Base-by-base conservation (phyloP, 2,888 invertebrate species). In the Philhelius pedissequus region DNA sequence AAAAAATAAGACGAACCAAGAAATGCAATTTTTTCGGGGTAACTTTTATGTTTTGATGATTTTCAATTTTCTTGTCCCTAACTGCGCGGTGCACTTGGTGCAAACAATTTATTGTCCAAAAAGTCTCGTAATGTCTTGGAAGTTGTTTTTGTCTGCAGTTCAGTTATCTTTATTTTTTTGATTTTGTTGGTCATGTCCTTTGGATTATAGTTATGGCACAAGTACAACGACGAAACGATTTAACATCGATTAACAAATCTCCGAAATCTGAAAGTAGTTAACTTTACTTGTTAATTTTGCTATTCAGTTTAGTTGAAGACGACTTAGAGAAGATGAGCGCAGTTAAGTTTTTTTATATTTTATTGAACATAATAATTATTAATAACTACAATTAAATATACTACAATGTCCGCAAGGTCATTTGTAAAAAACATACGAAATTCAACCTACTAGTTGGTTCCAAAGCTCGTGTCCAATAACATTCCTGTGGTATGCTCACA, bases 61-160 rank as follows among this genome's bases (percentile, higher is more conserved):
- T 58, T 70, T 22, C 20, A 45, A 11, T 58, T 58, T 58, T n/a
- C 6, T 56, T 32, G 18, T 3, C 3, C 32, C 32, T 32, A 40
- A 11, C 11, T 15, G 75, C 4, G 70, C 60, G 60, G 71, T 79
- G 75, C 79, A 84, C 84, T 84, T 80, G 79, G 84, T 60, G 70
- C 60, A 62, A 80, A 66, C 84, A 84, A 84, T 84, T 84, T 84
- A 84, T 84, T 80, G 84, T 71, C 56, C 54, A 8, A 76, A 80
- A 71, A 52, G 71, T 62, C 62, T 80, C 84, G 71, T 84, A 84
- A 80, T 75, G 75, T 79, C 79, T 45, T 15, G 32, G 25, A 45
- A 5, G n/a, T 69, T 62, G 32, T 68, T 68, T 25, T 32, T 38
- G 38, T 8, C 38, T 7, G 30, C 54, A 64, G 56, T 75, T 80